phyloP scores from a whole-genome alignment of 2,113 vertebrate genomes.

The Sapajus apella region DNA sequence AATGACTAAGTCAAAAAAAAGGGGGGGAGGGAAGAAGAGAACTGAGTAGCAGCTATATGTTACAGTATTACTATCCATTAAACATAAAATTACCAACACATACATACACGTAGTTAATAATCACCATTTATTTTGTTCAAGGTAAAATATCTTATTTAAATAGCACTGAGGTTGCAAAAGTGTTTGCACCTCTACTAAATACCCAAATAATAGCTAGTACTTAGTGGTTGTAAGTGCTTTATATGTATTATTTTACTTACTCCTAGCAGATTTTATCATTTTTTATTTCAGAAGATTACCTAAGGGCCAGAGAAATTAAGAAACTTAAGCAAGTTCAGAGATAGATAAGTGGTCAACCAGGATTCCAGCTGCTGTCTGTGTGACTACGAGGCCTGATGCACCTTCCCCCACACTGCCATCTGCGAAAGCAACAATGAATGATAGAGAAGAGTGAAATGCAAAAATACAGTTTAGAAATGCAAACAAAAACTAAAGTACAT shows the following conservation, averaged over 20 bases:
- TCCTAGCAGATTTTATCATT: background rate
- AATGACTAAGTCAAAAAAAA: background rate
- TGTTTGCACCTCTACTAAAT: background rate
- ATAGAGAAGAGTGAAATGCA: background rate
- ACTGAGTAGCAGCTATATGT: background rate
- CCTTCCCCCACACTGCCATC: accelerated
- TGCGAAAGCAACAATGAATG: background rate
- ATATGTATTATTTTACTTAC: background rate
- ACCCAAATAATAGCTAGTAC: background rate
- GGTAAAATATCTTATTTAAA: background rate
- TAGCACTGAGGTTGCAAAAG: background rate
- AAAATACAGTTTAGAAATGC: background rate
- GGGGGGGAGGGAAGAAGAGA: background rate
- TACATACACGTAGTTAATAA: background rate
- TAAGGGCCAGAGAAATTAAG: background rate
- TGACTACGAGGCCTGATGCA: accelerated
- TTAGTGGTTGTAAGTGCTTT: background rate
- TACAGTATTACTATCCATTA: background rate
- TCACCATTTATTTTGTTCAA: background rate
- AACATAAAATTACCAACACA: background rate
- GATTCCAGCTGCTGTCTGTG: background rate
- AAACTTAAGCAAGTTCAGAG: background rate
- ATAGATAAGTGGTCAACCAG: background rate
- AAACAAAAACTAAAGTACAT: background rate
- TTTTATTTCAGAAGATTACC: background rate